Evolutionary conservation across 2,113 vertebrate species (phyloP).

Genomic region (Mesitornis unicolor): DNA sequence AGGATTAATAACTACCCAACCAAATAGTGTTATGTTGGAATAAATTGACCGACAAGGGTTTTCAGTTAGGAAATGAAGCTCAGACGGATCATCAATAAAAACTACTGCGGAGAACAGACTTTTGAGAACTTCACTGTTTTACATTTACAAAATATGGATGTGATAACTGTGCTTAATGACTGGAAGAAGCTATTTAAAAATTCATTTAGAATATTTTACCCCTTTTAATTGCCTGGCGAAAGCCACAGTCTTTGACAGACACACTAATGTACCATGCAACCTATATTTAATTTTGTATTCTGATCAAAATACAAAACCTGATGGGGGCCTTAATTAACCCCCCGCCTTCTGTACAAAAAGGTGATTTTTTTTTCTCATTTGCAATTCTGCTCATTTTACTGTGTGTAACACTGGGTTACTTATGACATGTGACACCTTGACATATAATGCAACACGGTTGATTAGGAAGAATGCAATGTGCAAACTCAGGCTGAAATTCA

Average conservation of each 20-base stretch:
- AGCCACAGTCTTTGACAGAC: constrained; percentile 61
- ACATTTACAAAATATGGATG: constrained; percentile 69
- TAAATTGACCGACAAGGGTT: constrained; percentile 81
- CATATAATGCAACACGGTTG: not conserved
- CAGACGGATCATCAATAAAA: constrained; percentile 79
- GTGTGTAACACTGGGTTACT: not conserved
- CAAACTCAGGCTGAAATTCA: not conserved
- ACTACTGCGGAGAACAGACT: constrained; percentile 47
- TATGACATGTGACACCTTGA: not conserved
- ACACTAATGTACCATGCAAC: constrained; percentile 64
- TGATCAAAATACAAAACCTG: constrained; percentile 28
- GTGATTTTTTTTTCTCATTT: not conserved
- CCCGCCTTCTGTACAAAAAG: not conserved
- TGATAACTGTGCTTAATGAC: constrained; percentile 70
- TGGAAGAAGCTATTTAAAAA: constrained; percentile 74
- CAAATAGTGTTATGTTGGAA: constrained; percentile 75
- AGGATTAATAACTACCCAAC: constrained; percentile 77
- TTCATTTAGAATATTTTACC: constrained; percentile 71
- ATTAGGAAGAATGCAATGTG: not conserved
- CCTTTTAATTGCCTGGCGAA: constrained; percentile 67
- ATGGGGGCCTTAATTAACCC: constrained; percentile 28
- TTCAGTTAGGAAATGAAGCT: constrained; percentile 78
- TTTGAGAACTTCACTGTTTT: constrained; percentile 63
- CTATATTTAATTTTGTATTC: constrained; percentile 61
- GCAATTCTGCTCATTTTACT: not conserved